Base-by-base conservation (phyloP, 2,113 vertebrate species). In the Puntigrus tetrazona region DNA sequence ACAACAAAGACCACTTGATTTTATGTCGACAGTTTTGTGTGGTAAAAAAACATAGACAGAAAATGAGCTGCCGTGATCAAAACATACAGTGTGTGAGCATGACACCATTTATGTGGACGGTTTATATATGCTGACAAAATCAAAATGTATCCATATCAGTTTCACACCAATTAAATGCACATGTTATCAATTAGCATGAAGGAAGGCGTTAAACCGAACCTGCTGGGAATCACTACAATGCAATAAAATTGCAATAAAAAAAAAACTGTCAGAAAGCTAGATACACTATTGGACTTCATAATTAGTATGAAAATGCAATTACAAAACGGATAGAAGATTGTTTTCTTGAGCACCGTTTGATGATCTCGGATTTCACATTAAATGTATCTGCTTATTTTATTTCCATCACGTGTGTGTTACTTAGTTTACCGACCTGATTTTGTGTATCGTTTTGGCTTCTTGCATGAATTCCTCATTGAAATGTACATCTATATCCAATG, bases 391-490 rank as follows among this genome's bases (percentile, higher is more conserved):
- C 41, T 25, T 70, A 11, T 77, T 50, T 34, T 11, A 52, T 86
- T 69, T 52, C 38, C 43, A 22, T 85, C 74, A 27, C 82, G 69
- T 86, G 61, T 75, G 81, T 52, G 67, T 84, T 50, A 50, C 47
- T 20, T 82, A 27, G 81, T 85, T 82, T n/a, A 50, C 63, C 27
- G 18, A 16, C 25, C 43, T 63, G 8, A 22, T 70, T 70, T 43
- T 38, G 31, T 82, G 65, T 83, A 70, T 88, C 52, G 76, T 84
- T 88, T 88, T 88, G 79, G 69, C 59, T 84, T 89, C 85, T 84
- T 91, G 92, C 91, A 92, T 92, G 88, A 87, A 52, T 83, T 85
- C 73, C 69, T 77, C 67, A 78, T 70, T 88, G 69, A 83, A 83
- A 75, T 84, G 81, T 88, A 79, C 77, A 81, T 81, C 85, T 70